Base-by-base conservation (phyloP, 2,797 vertebrate species). In the Channa striata region DNA sequence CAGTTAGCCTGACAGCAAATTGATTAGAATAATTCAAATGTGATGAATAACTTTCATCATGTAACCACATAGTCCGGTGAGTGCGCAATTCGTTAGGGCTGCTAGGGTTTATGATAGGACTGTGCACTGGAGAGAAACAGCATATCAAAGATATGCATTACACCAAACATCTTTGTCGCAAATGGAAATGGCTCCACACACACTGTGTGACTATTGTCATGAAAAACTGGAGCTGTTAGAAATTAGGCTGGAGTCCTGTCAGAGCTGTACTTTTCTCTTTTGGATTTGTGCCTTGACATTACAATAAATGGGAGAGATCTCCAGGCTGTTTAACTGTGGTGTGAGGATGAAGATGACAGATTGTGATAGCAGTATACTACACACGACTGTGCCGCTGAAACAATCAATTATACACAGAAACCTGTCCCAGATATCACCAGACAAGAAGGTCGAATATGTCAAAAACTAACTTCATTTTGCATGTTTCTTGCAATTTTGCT, bases 11-110 rank as follows among this genome's bases (percentile, higher is more conserved):
- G 96, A 96, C 96, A 96, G 95, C 93, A 95, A 97, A 96, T 95
- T 96, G 95, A 98, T 97, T 96, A 96, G 96, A 97, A 96, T 95
- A 94, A 94, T 95, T 96, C 95, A 96, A 95, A 93, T 94, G 95
- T 97, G 96, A 98, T 96, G 95, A 96, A 97, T 96, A 96, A 93
- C 93, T 96, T 96, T 97, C 96, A 97, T 97, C 96, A 96, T 81
- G 76, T 82, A 78, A 94, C 92, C 84, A 83, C 87, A 80, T 82
- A 77, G 87, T 86, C 87, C 82, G 74, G 82, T 76, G 82, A 83
- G 74, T 82, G 79, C 54, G 34, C 82, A 72, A 86, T 90, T 86
- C 79, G 73, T 91, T 89, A 86, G 80, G 87, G 72, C 79, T 52
- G 50, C 80, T 52, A 53, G 62, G 78, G 79, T 87, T 90, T 88